Evolutionary conservation across 2,113 vertebrate genomes (phyloP).

Genomic region (Aix galericulata): DNA sequence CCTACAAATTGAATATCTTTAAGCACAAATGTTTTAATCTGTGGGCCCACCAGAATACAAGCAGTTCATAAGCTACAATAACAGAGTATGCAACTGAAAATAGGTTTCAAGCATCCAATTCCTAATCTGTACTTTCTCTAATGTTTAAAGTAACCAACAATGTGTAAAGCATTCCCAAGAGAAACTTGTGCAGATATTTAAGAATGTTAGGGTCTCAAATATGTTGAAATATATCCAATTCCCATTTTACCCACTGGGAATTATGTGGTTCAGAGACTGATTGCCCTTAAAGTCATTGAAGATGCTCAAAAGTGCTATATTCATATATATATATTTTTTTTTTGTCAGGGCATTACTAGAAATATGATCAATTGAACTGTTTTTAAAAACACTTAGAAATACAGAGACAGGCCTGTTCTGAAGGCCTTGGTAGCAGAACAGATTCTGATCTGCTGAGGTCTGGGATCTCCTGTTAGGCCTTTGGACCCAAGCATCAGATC

Average conservation of each 20-base stretch:
- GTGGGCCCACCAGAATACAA: neutral
- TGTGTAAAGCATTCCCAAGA: neutral
- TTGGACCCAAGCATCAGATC: neutral
- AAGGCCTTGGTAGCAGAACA: slow-evolving; percentile 22
- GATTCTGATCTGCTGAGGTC: slow-evolving; percentile 36
- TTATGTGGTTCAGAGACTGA: neutral
- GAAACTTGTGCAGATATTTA: neutral
- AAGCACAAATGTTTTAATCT: neutral
- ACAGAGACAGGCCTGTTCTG: slow-evolving; percentile 56
- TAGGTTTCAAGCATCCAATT: neutral
- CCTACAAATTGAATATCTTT: neutral
- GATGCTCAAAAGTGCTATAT: neutral
- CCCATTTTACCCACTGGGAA: neutral
- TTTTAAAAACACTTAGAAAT: slow-evolving; percentile 49
- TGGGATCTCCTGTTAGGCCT: slow-evolving; percentile 43
- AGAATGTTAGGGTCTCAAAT: neutral
- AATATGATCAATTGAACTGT: slow-evolving; percentile 14
- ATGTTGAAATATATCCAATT: neutral
- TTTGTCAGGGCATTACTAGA: neutral
- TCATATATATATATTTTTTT: neutral
- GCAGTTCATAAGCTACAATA: neutral
- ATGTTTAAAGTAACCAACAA: neutral
- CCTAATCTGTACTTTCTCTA: neutral
- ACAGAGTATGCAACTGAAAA: neutral
- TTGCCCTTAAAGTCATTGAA: neutral